Base-by-base conservation (phyloP, 2,888 invertebrate species). In the Resseliella maxima region DNA sequence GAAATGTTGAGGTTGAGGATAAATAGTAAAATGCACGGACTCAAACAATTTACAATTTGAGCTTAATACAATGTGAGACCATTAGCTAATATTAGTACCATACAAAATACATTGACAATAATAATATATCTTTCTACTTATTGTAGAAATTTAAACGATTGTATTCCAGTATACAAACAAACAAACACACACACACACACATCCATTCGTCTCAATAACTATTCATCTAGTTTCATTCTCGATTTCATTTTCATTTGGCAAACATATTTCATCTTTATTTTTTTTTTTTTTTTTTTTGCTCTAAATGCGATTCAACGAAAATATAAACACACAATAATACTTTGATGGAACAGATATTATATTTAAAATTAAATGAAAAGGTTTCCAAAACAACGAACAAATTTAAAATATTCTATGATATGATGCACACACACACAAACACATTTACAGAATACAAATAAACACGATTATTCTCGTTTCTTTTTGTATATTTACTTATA, bases 341-440 rank as follows among this genome's bases (percentile, higher is more conserved):
- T 50, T 18, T 31, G 35, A 72, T 72, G 72, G 72, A 72, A 72
- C 72, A 72, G 72, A 59, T n/a, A 50, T 72, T 72, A 72, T 35
- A 72, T 72, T 15, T 15, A 31, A n/a, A n/a, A n/a, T n/a, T n/a
- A n/a, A n/a, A n/a, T 24, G 10, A 86, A 81, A 81, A 86, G 86
- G 86, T 86, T 86, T 86, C 86, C 86, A 72, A 86, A 36, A 81
- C 86, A 86, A 86, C 86, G 86, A 86, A 59, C 31, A 38, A n/a
- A n/a, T 41, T 86, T 85, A 85, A 36, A 81, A 36, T 72, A 31
- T 18, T 50, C 50, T 50, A 59, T 24, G 59, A 59, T 59, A 0
- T 15, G n/a, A n/a, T n/a, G n/a, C n/a, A n/a, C n/a, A n/a, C n/a
- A n/a, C n/a, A n/a, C n/a, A n/a, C n/a, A n/a, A n/a, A n/a, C n/a